Evolutionary conservation across 2,113 vertebrate species (phyloP).

Genomic region (Cyprinodon brontotheroides): DNA sequence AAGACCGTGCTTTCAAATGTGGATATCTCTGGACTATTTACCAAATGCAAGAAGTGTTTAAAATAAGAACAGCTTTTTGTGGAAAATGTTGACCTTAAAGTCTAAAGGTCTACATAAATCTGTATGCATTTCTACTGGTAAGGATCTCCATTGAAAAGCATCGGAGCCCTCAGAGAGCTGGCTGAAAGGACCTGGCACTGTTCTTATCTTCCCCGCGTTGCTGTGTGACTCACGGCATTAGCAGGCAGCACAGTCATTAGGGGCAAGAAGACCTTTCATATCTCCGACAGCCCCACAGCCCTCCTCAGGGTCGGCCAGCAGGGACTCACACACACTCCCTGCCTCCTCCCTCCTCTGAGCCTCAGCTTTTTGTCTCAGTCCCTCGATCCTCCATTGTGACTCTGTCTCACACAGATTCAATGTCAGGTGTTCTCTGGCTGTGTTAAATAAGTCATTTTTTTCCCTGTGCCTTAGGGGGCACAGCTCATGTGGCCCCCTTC

Average conservation of each 20-base stretch:
- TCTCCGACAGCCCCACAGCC: slow-evolving; percentile 63
- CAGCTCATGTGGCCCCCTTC: slow-evolving; percentile 43
- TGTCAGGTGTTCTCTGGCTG: slow-evolving; percentile 74
- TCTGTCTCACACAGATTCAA: slow-evolving; percentile 72
- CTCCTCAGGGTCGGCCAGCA: slow-evolving; percentile 52
- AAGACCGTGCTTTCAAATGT: background rate
- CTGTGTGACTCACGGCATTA: slow-evolving; percentile 63
- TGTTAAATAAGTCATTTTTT: slow-evolving; percentile 75
- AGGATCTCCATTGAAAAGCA: slow-evolving; percentile 35
- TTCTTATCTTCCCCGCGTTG: slow-evolving; percentile 65
- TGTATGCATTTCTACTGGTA: slow-evolving; percentile 9
- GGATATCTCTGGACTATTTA: background rate
- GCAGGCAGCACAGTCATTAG: slow-evolving; percentile 67
- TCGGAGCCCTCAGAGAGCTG: slow-evolving; percentile 43
- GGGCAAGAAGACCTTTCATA: slow-evolving; percentile 72
- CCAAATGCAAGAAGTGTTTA: background rate
- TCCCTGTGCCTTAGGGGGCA: slow-evolving; percentile 58
- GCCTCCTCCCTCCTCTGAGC: slow-evolving; percentile 9
- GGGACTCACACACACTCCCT: slow-evolving; percentile 30
- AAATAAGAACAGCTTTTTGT: background rate
- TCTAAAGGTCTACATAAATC: background rate
- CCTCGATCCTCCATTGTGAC: slow-evolving; percentile 59
- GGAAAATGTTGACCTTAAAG: background rate
- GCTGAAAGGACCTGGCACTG: slow-evolving; percentile 51
- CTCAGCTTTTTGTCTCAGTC: slow-evolving; percentile 51